Percentiles rank a stretch among this genome's conserved stretches.
These are phyloP conservation scores for Anguilla megastoma DNA, from an alignment of 2,797 vertebrate genomes.

Conservation along the genomic window DNA sequence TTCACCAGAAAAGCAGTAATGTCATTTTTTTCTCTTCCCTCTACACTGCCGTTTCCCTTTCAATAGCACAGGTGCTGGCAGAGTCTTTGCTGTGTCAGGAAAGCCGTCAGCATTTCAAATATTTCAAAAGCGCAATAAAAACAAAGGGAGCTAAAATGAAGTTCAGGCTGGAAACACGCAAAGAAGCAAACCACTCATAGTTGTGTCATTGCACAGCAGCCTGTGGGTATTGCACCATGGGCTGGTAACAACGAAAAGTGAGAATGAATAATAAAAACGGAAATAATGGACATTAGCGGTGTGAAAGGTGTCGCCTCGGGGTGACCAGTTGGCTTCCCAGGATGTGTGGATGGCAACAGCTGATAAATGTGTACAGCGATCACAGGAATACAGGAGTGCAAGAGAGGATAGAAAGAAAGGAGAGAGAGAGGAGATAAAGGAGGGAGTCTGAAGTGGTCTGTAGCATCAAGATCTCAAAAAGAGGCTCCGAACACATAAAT, in stretches of 20 bases:
- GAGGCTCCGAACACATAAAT: background rate
- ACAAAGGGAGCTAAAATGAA: background rate
- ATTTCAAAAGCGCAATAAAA: background rate
- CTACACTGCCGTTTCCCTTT: background rate
- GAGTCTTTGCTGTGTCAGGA: background rate
- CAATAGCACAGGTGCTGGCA: background rate
- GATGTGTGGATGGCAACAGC: background rate
- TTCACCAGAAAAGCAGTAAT: background rate
- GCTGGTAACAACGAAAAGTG: background rate
- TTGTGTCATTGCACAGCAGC: background rate
- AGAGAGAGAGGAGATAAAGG: constrained; percentile 14
- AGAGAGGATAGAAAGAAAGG: constrained; percentile 21
- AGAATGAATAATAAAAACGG: background rate
- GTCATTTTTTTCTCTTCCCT: background rate
- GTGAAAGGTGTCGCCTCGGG: background rate
- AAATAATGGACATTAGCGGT: background rate
- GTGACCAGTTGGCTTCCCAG: background rate
- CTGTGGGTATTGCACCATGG: background rate
- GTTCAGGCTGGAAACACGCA: background rate
- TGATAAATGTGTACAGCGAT: background rate
- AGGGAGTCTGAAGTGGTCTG: background rate
- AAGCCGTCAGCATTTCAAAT: background rate
- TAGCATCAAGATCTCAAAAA: background rate
- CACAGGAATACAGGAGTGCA: background rate
- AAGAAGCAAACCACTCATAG: background rate